Evolutionary conservation across 2,888 invertebrate species (phyloP), one percentile per base, ranked within the genome.

Genomic region (Xestoiulus laeticollis): DNA sequence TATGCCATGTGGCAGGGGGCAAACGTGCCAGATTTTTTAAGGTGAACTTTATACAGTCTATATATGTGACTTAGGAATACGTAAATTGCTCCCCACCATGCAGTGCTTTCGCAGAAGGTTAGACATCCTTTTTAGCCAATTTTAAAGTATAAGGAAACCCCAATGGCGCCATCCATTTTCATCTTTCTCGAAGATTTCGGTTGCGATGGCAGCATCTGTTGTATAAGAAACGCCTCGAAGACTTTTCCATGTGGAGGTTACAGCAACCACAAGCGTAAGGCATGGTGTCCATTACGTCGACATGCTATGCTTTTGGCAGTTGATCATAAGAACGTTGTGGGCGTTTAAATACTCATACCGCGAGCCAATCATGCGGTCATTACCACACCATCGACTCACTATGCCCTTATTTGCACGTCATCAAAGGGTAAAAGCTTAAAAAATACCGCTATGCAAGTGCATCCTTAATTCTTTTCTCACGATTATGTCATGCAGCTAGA

Each of bases 231-330:
- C 12, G 68, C 68, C 26, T 26, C 26, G 26, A 68, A 59, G 68
- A 26, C 68, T 68, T 26, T 14, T 26, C n/a, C 10, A 68, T 26
- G 68, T 26, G 8, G 10, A 68, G 26, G 68, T 68, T 68, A 68
- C 19, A 48, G 68, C 68, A 68, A 68, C 68, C 68, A 68, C 68
- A 68, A 68, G 26, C 26, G 26, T 26, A 26, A 26, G 68, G 68
- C 30, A 26, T 68, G 68, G 68, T 68, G 68, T 68, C 68, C 68
- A 68, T 68, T 68, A 68, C 26, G 68, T 68, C 68, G 26, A 68
- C 68, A 68, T 10, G 68, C 12, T 68, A 26, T 68, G 68, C 68
- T 68, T 68, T 14, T 68, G 26, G 68, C 68, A 68, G 26, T 68
- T 68, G 68, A 68, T 68, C 68, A 68, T 68, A 68, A 26, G 68